Evolutionary conservation across 2,888 invertebrate species (phyloP).

Genomic region (Apodemia zela): DNA sequence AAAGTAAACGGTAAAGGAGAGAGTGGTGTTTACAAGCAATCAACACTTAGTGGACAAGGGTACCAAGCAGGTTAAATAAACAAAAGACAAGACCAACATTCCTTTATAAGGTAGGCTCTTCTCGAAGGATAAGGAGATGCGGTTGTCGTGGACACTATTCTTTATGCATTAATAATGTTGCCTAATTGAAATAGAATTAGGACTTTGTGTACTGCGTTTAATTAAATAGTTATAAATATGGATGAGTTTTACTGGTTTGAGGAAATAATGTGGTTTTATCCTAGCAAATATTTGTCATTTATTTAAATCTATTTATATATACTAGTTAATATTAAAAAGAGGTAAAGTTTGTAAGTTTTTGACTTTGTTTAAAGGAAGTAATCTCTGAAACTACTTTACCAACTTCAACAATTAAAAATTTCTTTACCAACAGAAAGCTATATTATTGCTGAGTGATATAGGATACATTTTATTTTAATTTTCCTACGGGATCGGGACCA

Average conservation of each 20-base stretch:
- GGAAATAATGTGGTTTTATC: not conserved
- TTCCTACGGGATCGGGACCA: too few species aligned
- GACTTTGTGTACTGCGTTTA: constrained; percentile 51
- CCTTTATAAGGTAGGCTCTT: constrained; percentile 61
- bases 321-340: too few species aligned
- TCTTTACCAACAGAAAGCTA: too few species aligned
- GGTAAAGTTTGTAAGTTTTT: too few species aligned
- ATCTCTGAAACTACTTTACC: too few species aligned
- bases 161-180: constrained; percentile 72
- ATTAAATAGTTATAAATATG: constrained; percentile 51
- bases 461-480: too few species aligned
- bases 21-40: constrained; percentile 73
- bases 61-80: constrained; percentile 73
- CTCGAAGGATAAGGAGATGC: constrained; percentile 68
- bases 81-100: constrained; percentile 59
- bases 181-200: constrained; percentile 72
- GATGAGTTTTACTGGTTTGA: not conserved
- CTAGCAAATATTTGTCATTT: not conserved
- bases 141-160: constrained; percentile 61
- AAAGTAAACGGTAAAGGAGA: constrained; percentile 54
- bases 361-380: too few species aligned
- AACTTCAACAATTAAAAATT: too few species aligned
- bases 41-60: constrained; percentile 77
- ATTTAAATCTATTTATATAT: not conserved
- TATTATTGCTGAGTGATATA: too few species aligned